These are phyloP conservation scores for Philaethria dido DNA, from an alignment of 2,888 invertebrate species.

Conservation along the genomic window DNA sequence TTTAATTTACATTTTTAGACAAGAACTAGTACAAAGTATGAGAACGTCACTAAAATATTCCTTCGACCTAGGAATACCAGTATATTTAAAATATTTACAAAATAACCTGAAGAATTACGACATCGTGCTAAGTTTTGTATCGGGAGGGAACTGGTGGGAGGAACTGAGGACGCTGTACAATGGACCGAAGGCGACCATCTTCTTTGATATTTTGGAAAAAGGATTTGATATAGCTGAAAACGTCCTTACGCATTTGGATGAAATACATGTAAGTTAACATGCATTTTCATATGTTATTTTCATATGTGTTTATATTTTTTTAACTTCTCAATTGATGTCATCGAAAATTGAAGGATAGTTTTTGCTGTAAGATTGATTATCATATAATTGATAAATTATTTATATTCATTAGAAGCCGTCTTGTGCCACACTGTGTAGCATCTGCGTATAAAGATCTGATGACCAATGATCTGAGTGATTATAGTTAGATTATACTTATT, in stretches of 20 bases:
- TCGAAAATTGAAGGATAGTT: no score
- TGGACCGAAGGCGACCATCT: conserved; percentile 59
- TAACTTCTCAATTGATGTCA: no score
- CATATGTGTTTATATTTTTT: no score
- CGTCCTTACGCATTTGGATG: conserved; percentile 67
- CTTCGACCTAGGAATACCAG: conserved; percentile 65
- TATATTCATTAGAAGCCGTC: no score
- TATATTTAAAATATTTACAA: conserved; percentile 72
- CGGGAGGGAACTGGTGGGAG: conserved; percentile 74
- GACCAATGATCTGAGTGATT: no score
- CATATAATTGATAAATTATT: no score
- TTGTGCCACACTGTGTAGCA: no score
- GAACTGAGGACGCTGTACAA: conserved; percentile 59
- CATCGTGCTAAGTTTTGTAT: conserved; percentile 64
- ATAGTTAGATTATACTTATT: no score
- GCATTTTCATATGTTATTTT: neutral
- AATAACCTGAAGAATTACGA: conserved; percentile 65
- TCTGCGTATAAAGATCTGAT: no score
- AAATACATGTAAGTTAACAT: conserved; percentile 68
- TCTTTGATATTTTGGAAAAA: conserved; percentile 64
- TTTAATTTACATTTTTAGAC: conserved; percentile 55
- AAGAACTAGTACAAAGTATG: conserved; percentile 55
- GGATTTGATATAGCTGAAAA: conserved; percentile 67
- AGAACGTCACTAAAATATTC: conserved; percentile 62
- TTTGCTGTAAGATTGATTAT: no score